Base-by-base conservation (phyloP, 2,888 invertebrate genomes). In the Drosophila acutilabella region DNA sequence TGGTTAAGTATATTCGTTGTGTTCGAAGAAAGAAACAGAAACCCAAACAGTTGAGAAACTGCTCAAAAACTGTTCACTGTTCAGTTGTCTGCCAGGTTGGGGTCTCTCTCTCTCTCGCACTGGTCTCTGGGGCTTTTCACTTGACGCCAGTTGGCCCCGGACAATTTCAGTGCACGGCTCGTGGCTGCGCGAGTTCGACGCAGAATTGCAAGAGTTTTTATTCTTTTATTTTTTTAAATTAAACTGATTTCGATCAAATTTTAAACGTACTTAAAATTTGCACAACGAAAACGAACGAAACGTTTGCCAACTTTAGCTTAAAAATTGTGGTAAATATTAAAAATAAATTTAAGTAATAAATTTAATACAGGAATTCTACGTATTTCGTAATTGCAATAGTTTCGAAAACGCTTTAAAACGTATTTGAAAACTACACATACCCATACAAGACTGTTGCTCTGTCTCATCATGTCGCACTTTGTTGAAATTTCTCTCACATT, bases 141-240 rank as follows among this genome's bases (percentile, higher is more conserved):
- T 84, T 75, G 81, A 72, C 72, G 72, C 69, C 79, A 88, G 85
- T 86, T 80, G 71, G 82, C 79, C 85, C 85, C 85, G 85, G 85
- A 86, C 88, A 86, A 88, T 82, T 85, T 88, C 70, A 73, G 75
- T 88, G 80, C 78, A 76, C 87, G 82, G 83, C 85, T 82, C 81
- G 88, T 56, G 60, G 68, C 66, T 59, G 50, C 33, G 50, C 78
- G 36, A 13, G 74, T 30, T 30, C 45, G 30, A 60, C 64, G 64
- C 44, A 47, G 26, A 41, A 50, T 38, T 42, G 18, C 60, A 69
- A 30, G 30, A 30, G 8, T 8, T 30, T 30, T 8, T 30, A 30
- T 8, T 26, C 7, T 30, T 30, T 26, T 7, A 8, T 30, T 8
- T 30, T 30, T 30, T 30, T 30, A 1, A 30, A 53, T 56, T 51